These are phyloP conservation scores for Pholis gunnellus DNA, from an alignment of 2,113 vertebrate genomes.

Conservation along the genomic window DNA sequence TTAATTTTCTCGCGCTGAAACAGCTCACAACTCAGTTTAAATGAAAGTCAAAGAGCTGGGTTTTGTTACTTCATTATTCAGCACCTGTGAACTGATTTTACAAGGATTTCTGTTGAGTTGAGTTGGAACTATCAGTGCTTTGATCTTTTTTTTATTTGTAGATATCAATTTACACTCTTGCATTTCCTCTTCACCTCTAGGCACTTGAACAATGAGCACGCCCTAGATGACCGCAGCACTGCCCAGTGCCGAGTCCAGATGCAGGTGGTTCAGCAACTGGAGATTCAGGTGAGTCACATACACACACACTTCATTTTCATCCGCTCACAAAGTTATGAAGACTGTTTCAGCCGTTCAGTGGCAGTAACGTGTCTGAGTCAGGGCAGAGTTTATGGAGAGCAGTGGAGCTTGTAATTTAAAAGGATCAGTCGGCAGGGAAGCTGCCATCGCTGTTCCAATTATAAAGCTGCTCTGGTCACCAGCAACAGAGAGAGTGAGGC, in stretches of 20 bases:
- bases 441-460: conserved; percentile 89
- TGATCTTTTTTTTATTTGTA: conserved; percentile 18
- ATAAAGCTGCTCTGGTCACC: conserved; percentile 86
- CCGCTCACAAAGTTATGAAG: conserved; percentile 51
- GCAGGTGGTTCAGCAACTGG: conserved; percentile 99
- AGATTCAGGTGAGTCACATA: conserved; percentile 92
- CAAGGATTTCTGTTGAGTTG: neutral
- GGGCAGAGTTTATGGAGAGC: conserved; percentile 82
- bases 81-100: conserved; percentile 23
- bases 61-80: conserved; percentile 40
- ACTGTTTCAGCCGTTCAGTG: conserved; percentile 54
- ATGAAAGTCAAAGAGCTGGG: conserved; percentile 31
- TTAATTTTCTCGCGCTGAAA: conserved; percentile 61
- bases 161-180: neutral
- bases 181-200: conserved; percentile 70
- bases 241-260: conserved; percentile 99
- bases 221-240: conserved; percentile 98
- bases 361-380: conserved; percentile 66
- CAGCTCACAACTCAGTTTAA: conserved; percentile 58
- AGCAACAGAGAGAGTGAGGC: conserved; percentile 47
- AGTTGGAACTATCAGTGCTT: neutral
- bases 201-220: conserved; percentile 99
- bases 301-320: conserved; percentile 39
- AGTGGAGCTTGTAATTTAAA: conserved; percentile 86
- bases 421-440: conserved; percentile 80